Evolutionary conservation across 2,888 invertebrate species (phyloP).

Genomic region (Chelonus formosanus): DNA sequence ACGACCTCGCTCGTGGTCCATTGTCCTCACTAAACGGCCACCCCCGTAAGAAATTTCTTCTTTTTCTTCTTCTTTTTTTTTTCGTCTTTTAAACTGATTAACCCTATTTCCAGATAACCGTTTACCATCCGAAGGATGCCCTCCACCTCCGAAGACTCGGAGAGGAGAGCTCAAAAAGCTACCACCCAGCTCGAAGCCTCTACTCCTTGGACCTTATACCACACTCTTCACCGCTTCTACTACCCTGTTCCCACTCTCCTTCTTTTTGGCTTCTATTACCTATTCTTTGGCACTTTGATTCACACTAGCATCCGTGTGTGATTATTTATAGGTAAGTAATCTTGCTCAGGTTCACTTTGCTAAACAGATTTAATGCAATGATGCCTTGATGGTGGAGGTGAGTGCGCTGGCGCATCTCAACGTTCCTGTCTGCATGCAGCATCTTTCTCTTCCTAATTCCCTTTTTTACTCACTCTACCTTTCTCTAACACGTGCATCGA

Average conservation of each 20-base stretch:
- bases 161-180: conserved; percentile 30
- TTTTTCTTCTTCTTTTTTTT: conserved; percentile 16
- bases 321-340: conserved; percentile 24
- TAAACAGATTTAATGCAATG: conserved; percentile 9
- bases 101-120: conserved; percentile 6
- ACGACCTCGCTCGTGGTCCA: conserved; percentile 76
- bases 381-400: not conserved
- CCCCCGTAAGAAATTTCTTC: conserved; percentile 66
- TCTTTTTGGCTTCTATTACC: not conserved
- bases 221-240: not conserved
- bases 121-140: conserved; percentile 18
- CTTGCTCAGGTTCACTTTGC: conserved; percentile 9
- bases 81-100: conserved; percentile 24
- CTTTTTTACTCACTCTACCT: conserved; percentile 15
- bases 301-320: conserved; percentile 13
- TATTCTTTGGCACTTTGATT: conserved; percentile 14
- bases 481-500: conserved; percentile 35
- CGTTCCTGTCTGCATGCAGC: conserved; percentile 6
- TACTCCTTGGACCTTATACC: not conserved
- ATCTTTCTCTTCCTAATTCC: conserved; percentile 20
- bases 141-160: conserved; percentile 33
- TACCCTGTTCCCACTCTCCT: not conserved
- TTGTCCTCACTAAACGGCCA: conserved; percentile 71
- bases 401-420: conserved; percentile 25
- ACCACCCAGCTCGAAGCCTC: conserved; percentile 20